Base-by-base conservation (phyloP, 2,888 invertebrate species). In the Furcula furcula region DNA sequence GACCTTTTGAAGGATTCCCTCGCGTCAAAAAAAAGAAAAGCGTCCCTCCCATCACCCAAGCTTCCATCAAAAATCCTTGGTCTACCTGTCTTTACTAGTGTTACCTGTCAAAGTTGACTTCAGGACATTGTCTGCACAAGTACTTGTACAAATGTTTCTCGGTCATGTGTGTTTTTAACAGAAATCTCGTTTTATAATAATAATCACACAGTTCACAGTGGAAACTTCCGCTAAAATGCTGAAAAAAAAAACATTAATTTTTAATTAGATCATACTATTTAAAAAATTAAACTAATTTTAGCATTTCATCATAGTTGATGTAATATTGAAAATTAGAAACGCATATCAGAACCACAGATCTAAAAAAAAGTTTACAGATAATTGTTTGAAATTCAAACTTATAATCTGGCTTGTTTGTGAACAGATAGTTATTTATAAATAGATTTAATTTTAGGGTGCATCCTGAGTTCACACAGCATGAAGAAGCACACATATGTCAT, bases 111-210 rank as follows among this genome's bases (percentile, higher is more conserved):
- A 76, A 88, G 55, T 54, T 77, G 18, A 88, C 85, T 71, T 86
- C 84, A 2, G 78, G 75, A 40, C 87, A 88, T 50, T 81, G 76
- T 21, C 61, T 78, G 56, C 87, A 88, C n/a, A 85, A 45, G 63
- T 84, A 88, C 47, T 88, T 88, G 51, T 78, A 86, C 73, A 82
- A 72, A 40, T 88, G 87, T 46, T 87, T 84, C 19, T 82, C 83
- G 14, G 76, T 79, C 60, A 81, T 76, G 25, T 88, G 87, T 0
- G 67, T 72, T 46, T 77, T 76, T n/a, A 87, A 46, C 12, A 85
- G 53, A 31, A 79, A 83, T 5, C 81, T 76, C 0, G 84, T 82
- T 60, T 81, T 85, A 46, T 84, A 87, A 44, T 75, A 83, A 46
- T 68, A 79, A 34, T 68, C 53, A 51, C 87, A 88, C 10, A 87